These are phyloP conservation scores for Rhinichthys osculus DNA, from an alignment of 2,797 vertebrate genomes.

Conservation along the genomic window DNA sequence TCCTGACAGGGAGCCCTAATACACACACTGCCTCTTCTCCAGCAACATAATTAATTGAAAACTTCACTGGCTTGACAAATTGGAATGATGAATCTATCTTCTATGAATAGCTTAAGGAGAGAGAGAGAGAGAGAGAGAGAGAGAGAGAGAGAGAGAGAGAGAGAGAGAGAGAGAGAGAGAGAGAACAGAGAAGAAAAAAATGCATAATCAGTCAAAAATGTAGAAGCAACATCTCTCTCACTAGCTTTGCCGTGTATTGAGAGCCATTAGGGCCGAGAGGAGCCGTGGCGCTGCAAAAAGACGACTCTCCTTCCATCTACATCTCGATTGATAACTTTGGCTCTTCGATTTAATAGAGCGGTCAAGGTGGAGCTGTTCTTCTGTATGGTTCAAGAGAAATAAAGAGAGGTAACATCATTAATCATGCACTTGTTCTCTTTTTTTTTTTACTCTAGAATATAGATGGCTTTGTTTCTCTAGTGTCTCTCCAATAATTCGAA, in stretches of 20 bases:
- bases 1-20: slow-evolving; percentile 91
- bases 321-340: slow-evolving; percentile 90
- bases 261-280: slow-evolving; percentile 89
- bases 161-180: slow-evolving; percentile 50
- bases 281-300: slow-evolving; percentile 82
- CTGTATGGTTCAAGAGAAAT: slow-evolving; percentile 77
- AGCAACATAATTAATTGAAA: slow-evolving; percentile 98
- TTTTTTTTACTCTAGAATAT: no score
- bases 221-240: slow-evolving; percentile 88
- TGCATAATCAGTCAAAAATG: slow-evolving; percentile 99
- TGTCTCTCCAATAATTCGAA: slow-evolving; percentile 71
- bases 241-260: slow-evolving; percentile 77
- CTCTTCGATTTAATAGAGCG: slow-evolving; percentile 88
- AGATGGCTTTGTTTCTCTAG: slow-evolving; percentile 56
- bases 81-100: slow-evolving; percentile 99
- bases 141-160: slow-evolving; percentile 23
- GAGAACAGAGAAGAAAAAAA: slow-evolving; percentile 78
- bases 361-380: slow-evolving; percentile 85
- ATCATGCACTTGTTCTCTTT: slow-evolving; percentile 68
- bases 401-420: slow-evolving; percentile 72
- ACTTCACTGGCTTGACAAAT: slow-evolving; percentile 99
- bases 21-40: slow-evolving; percentile 81
- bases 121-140: neutral
- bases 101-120: slow-evolving; percentile 91
- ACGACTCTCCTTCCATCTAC: slow-evolving; percentile 66